phyloP scores from a whole-genome alignment of 2,888 invertebrate species.

The Octodonta nipae region DNA sequence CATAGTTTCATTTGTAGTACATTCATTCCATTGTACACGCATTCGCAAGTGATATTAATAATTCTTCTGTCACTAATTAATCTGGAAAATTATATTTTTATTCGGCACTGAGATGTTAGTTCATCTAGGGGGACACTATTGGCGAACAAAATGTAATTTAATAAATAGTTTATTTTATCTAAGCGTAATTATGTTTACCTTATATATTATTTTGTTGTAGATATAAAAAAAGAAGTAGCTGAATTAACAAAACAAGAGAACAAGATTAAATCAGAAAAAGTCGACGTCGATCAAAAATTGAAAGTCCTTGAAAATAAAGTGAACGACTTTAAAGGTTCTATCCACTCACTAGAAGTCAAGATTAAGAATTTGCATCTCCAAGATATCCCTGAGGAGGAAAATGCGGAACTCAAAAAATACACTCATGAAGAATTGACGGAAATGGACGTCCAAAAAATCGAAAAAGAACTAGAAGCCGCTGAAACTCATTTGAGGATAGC shows the following conservation, averaged over 20 bases:
- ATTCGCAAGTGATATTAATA: too few species aligned
- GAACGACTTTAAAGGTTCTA: conserved; percentile 41
- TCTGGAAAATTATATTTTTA: too few species aligned
- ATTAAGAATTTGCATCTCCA: conserved; percentile 48
- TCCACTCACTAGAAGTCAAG: conserved; percentile 44
- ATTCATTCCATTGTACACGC: too few species aligned
- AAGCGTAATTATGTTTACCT: too few species aligned
- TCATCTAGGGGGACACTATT: too few species aligned
- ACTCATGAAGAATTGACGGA: conserved; percentile 53
- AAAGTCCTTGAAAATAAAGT: conserved; percentile 46
- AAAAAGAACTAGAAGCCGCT: conserved; percentile 43
- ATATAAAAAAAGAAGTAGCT: conserved; percentile 50
- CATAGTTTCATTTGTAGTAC: too few species aligned
- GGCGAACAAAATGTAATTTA: too few species aligned
- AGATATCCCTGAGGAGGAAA: conserved; percentile 39
- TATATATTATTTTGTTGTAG: conserved; percentile 10
- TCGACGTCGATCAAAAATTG: conserved; percentile 63
- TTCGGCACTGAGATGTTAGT: too few species aligned
- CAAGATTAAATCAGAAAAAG: conserved; percentile 51
- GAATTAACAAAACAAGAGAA: conserved; percentile 50
- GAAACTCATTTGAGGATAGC: conserved; percentile 48
- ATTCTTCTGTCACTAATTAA: too few species aligned
- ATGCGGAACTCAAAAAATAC: conserved; percentile 39
- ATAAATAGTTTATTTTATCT: too few species aligned
- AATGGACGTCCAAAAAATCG: conserved; percentile 43